Percentiles rank a stretch among this genome's conserved stretches.
Conservation (phyloP, 2,797 vertebrate genomes). For the Eulemur albifrons region DNA sequence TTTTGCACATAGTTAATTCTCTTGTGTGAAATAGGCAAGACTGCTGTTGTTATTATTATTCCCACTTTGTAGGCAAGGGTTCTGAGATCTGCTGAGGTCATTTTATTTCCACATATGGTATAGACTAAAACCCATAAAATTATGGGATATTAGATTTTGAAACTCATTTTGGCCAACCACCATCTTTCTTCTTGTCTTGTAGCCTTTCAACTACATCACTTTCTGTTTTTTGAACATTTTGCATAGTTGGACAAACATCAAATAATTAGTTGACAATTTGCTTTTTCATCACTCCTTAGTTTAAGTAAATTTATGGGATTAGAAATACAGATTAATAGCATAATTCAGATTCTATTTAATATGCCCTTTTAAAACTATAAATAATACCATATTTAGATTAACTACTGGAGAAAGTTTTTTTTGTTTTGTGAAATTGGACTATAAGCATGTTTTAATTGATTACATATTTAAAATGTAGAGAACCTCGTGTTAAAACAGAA, state of each 20-base stretch:
- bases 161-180: background rate
- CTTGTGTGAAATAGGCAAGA: background rate
- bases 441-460: constrained; percentile 30
- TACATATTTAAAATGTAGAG: background rate
- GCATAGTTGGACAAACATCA: background rate
- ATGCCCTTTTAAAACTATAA: background rate
- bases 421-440: background rate
- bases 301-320: background rate
- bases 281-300: background rate
- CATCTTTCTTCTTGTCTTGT: background rate
- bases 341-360: background rate
- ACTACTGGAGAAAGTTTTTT: background rate
- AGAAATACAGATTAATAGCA: background rate
- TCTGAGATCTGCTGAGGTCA: background rate
- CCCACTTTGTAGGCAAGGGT: background rate
- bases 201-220: background rate
- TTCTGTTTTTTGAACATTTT: background rate
- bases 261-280: constrained; percentile 14
- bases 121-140: background rate
- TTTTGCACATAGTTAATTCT: background rate
- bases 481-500: background rate
- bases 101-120: background rate
- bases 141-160: background rate
- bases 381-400: background rate
- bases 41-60: background rate